These are phyloP conservation scores for Empidonax traillii DNA, from an alignment of 2,113 vertebrate species.

Conservation along the genomic window DNA sequence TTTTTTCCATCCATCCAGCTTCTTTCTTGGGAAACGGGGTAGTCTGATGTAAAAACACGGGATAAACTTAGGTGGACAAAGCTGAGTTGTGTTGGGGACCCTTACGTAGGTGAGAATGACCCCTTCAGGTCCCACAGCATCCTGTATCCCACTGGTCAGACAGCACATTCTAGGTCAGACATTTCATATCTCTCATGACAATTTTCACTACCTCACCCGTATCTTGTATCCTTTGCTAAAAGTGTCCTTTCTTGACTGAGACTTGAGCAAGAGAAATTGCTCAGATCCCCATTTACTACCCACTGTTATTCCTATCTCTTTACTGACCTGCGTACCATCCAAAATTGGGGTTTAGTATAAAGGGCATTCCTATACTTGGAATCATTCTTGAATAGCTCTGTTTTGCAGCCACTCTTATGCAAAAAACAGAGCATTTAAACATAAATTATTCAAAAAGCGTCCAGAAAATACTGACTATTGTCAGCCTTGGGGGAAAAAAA, in stretches of 20 bases:
- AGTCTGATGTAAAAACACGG: not conserved
- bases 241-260: not conserved
- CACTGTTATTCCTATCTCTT: not conserved
- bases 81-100: not conserved
- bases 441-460: constrained; percentile 19
- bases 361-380: not conserved
- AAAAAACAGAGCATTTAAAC: not conserved
- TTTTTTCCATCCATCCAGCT: not conserved
- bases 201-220: not conserved
- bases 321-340: not conserved
- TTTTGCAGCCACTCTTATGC: not conserved
- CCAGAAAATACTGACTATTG: constrained; percentile 6
- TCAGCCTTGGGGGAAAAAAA: not conserved
- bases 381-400: not conserved
- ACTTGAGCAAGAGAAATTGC: not conserved
- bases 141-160: not conserved
- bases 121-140: not conserved
- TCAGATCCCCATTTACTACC: not conserved
- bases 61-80: not conserved
- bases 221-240: not conserved
- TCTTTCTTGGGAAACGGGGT: not conserved
- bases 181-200: not conserved
- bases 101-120: not conserved
- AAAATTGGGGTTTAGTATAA: not conserved
- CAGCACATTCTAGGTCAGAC: not conserved